Conservation (phyloP, 2,113 vertebrate species). For the Hippocampus guttulatus region DNA sequence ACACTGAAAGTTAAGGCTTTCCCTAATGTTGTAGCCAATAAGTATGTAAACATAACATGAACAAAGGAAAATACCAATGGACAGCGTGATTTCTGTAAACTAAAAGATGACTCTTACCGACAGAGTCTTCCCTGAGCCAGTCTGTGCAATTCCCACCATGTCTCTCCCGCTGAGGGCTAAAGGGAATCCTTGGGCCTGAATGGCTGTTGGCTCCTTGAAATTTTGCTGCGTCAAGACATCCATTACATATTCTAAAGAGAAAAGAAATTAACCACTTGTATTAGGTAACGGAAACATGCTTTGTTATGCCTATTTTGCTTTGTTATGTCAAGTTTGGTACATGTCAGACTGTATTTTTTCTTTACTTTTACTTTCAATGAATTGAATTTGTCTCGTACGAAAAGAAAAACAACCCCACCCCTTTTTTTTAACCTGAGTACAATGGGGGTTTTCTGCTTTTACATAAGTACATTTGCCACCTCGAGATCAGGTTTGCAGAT, state of each 20-base stretch:
- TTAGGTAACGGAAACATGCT: neutral
- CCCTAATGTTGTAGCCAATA: too few relatives aligned
- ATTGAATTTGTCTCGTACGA: too few relatives aligned
- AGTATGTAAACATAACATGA: neutral
- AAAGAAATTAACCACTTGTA: neutral
- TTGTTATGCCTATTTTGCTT: neutral
- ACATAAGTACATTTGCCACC: neutral
- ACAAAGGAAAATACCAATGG: neutral
- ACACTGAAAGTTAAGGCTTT: too few relatives aligned
- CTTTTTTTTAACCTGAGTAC: too few relatives aligned
- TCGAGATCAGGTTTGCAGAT: neutral
- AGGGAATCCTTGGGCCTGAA: constrained; percentile 94
- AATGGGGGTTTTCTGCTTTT: too few relatives aligned
- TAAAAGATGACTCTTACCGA: constrained; percentile 74
- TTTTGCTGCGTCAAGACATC: constrained; percentile 91
- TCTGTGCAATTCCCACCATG: constrained; percentile 99
- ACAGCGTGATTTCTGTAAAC: too few relatives aligned
- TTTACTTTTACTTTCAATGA: too few relatives aligned
- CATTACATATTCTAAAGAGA: constrained; percentile 85
- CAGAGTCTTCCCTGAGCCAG: constrained; percentile 94
- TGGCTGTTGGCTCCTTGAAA: constrained; percentile 95
- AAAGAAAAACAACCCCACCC: too few relatives aligned
- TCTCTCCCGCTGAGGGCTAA: constrained; percentile 91
- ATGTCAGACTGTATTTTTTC: too few relatives aligned
- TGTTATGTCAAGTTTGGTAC: too few relatives aligned